Evolutionary conservation across 2,113 vertebrate genomes (phyloP).

Genomic region (Epinephelus lanceolatus): DNA sequence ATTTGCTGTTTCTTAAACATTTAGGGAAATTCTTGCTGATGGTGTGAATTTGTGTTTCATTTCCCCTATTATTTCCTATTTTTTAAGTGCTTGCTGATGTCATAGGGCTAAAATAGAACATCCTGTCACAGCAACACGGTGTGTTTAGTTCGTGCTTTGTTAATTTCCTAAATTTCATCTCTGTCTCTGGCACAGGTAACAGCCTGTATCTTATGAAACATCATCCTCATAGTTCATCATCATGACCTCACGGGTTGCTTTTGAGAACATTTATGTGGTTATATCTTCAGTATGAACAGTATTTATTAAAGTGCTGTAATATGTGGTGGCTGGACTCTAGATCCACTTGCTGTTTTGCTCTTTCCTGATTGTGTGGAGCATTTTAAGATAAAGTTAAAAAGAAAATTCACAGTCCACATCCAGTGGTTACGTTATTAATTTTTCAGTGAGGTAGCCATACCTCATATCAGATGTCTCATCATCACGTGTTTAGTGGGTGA

Average conservation of each 20-base stretch:
- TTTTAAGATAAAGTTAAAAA: background rate
- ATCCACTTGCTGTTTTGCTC: background rate
- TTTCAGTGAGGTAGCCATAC: background rate
- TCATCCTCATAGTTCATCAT: background rate
- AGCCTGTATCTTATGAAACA: background rate
- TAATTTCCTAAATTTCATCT: background rate
- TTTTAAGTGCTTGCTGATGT: conserved; percentile 1
- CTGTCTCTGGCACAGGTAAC: conserved; percentile 1
- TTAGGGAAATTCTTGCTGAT: conserved; percentile 33
- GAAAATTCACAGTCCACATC: background rate
- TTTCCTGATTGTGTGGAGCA: background rate
- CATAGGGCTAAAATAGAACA: background rate
- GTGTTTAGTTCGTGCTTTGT: conserved; percentile 20
- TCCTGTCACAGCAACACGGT: background rate
- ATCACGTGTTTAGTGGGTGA: fast-evolving
- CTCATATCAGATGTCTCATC: background rate
- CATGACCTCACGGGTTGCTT: conserved; percentile 7
- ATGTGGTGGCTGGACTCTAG: conserved; percentile 1
- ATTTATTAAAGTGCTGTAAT: background rate
- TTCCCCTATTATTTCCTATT: conserved; percentile 23
- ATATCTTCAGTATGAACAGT: conserved; percentile 6
- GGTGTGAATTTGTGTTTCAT: conserved; percentile 21
- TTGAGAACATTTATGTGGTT: conserved; percentile 6
- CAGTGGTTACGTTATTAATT: background rate
- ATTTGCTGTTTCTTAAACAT: background rate